Percentiles rank a stretch among this genome's conserved stretches.
Evolutionary conservation across 2,888 invertebrate genomes (phyloP).

Genomic region (Leucoptera coffeella): DNA sequence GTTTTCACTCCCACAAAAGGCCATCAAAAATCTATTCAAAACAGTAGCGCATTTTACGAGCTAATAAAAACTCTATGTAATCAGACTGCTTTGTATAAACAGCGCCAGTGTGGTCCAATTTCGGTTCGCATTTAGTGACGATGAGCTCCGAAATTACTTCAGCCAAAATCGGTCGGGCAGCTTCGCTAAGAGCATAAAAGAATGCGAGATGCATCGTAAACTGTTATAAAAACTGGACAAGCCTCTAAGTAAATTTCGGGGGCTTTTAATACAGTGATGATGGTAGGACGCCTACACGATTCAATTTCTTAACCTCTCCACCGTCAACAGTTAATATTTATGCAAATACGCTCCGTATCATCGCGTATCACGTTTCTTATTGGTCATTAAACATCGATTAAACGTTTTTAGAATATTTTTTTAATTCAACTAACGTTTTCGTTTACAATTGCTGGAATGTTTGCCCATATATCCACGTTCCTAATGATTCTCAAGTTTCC

Average conservation of each 20-base stretch:
- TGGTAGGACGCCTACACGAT: conserved; percentile 21
- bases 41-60: too few species aligned
- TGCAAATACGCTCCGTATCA: conserved; percentile 4
- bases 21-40: too few species aligned
- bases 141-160: conserved; percentile 19
- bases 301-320: too few species aligned
- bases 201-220: conserved; percentile 15
- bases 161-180: conserved; percentile 19
- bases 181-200: conserved; percentile 30
- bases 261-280: conserved; percentile 21
- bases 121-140: conserved; percentile 24
- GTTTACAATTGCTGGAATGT: too few species aligned
- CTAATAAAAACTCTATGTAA: too few species aligned
- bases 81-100: too few species aligned
- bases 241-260: conserved; percentile 17
- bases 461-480: too few species aligned
- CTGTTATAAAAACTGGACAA: conserved; percentile 10
- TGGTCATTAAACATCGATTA: conserved; percentile 3
- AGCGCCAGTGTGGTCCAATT: conserved; percentile 32
- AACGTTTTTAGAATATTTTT: conserved; percentile 1
- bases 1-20: too few species aligned
- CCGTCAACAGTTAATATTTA: conserved; percentile 3
- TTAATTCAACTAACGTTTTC: not conserved
- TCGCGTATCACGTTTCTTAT: conserved; percentile 3
- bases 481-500: not conserved